Evolutionary conservation across 2,888 invertebrate species (phyloP).

Genomic region (Macropis europaea): DNA sequence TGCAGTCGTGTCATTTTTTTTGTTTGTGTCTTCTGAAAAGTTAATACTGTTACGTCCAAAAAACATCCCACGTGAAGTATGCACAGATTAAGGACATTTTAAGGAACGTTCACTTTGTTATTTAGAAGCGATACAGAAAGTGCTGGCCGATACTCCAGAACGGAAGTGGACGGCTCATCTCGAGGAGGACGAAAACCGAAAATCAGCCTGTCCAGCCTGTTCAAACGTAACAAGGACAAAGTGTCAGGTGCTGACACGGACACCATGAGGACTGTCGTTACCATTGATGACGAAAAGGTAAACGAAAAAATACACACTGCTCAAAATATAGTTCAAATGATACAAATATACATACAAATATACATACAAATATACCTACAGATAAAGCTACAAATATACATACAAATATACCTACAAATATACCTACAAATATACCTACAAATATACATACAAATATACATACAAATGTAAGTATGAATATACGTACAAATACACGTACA

Average conservation of each 20-base stretch:
- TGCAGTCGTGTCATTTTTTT: background rate
- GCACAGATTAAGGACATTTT: background rate
- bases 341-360: too few relatives aligned
- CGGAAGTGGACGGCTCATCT: constrained; percentile 73
- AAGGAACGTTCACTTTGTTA: constrained; percentile 1
- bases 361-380: too few relatives aligned
- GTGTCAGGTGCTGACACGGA: constrained; percentile 79
- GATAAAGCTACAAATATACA: too few relatives aligned
- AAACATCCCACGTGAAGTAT: background rate
- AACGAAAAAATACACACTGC: too few relatives aligned
- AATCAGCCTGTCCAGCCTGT: constrained; percentile 75
- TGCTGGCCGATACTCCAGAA: constrained; percentile 80
- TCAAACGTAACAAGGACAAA: constrained; percentile 79
- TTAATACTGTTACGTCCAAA: background rate
- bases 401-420: too few relatives aligned
- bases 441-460: too few relatives aligned
- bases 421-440: too few relatives aligned
- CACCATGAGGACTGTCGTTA: constrained; percentile 76
- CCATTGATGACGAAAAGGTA: constrained; percentile 78
- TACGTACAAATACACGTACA: too few relatives aligned
- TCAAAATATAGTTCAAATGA: too few relatives aligned
- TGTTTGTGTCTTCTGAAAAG: background rate
- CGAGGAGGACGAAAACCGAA: constrained; percentile 70
- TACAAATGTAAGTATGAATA: too few relatives aligned
- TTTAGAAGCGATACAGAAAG: constrained; percentile 86